Evolutionary conservation across 64 coral and sea anemone species (phyloP).

Genomic region (Pachyseris speciosa): DNA sequence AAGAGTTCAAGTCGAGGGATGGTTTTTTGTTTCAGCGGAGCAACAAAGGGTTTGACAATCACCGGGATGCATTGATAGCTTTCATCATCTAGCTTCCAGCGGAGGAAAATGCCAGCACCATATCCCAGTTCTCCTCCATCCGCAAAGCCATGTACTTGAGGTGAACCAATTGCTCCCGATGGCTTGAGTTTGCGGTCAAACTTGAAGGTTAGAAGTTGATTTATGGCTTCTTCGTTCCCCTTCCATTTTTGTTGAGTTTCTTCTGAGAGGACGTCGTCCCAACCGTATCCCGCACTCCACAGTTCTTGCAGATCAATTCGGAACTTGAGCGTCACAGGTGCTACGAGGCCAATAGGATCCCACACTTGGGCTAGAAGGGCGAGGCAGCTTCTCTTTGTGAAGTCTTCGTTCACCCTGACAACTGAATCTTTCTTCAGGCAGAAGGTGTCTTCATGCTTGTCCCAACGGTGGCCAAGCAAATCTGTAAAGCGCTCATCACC

Average conservation of each 20-base stretch:
- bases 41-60: constrained; percentile 67
- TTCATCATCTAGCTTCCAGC: constrained; percentile 55
- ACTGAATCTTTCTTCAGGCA: constrained; percentile 59
- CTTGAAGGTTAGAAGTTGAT: constrained; percentile 37
- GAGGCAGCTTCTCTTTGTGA: constrained; percentile 71
- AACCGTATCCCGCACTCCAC: constrained; percentile 48
- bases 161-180: constrained; percentile 34
- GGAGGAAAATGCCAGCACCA: constrained; percentile 59
- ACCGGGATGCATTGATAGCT: constrained; percentile 55
- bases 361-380: constrained; percentile 67
- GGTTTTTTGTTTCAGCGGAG: constrained; percentile 70
- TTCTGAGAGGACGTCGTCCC: constrained; percentile 64
- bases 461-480: constrained; percentile 58
- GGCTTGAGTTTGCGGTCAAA: constrained; percentile 71
- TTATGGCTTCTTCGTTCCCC: constrained; percentile 36
- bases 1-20: constrained; percentile 74
- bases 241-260: constrained; percentile 54
- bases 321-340: constrained; percentile 58
- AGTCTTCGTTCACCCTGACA: neutral
- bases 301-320: constrained; percentile 69
- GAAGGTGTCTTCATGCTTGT: constrained; percentile 47
- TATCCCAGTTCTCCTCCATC: constrained; percentile 75
- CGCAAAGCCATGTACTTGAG: constrained; percentile 65
- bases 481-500: constrained; percentile 15
- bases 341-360: constrained; percentile 78